phyloP scores from a whole-genome alignment of 2,888 invertebrate species.

The Andrena trimmerana region DNA sequence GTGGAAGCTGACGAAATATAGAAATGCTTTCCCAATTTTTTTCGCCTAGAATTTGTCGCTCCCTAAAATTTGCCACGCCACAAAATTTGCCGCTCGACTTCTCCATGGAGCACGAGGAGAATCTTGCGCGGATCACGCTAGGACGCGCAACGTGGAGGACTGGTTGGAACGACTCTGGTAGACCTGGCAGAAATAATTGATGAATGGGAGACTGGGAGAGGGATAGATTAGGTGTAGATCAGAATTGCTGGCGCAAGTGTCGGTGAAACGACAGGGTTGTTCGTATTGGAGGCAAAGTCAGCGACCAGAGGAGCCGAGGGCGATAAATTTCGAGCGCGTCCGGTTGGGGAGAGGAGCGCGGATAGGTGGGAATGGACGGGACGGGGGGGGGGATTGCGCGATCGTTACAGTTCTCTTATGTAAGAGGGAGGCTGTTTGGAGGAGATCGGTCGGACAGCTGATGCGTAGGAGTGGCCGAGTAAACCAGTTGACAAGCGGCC shows the following conservation, averaged over 20 bases:
- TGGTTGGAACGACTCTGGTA: neutral
- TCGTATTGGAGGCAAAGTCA: too few relatives aligned
- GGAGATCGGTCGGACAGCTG: constrained; percentile 71
- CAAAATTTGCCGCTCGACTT: too few relatives aligned
- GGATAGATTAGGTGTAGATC: neutral
- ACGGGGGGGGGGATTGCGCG: constrained; percentile 11
- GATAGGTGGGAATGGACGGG: too few relatives aligned
- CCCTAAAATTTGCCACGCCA: too few relatives aligned
- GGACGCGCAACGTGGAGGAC: neutral
- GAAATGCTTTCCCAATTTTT: too few relatives aligned
- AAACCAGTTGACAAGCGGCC: constrained; percentile 71
- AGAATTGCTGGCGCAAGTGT: neutral
- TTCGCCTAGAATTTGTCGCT: too few relatives aligned
- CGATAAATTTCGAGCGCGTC: constrained; percentile 15
- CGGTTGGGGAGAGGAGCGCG: constrained; percentile 7
- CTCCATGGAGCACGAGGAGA: too few relatives aligned
- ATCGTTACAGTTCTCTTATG: constrained; percentile 63
- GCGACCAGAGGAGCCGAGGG: neutral
- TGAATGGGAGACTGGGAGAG: neutral
- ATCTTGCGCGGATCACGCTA: too few relatives aligned
- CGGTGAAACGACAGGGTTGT: neutral
- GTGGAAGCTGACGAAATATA: too few relatives aligned
- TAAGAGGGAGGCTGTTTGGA: constrained; percentile 68
- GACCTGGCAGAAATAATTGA: neutral
- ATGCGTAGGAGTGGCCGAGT: constrained; percentile 78